Evolutionary conservation across 2,113 vertebrate genomes (phyloP), one percentile per base, ranked within the genome.

Genomic region (Corythoichthys intestinalis): DNA sequence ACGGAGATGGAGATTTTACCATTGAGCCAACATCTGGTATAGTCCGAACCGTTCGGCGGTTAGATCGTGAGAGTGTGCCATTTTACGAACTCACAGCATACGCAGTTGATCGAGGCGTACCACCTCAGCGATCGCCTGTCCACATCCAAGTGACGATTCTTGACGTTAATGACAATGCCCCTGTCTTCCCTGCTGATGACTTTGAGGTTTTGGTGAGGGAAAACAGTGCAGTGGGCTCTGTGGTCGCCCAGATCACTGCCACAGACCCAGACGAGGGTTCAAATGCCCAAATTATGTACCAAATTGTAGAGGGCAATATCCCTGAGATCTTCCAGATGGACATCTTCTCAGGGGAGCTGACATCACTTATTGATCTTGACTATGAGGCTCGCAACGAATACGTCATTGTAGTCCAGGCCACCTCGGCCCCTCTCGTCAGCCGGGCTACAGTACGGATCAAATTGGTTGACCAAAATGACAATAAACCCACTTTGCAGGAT

Each of bases 241-340:
- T 99, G 0, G 96, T 99, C 20, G 96, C 96, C n/a, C 95, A 96
- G 41, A 96, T 99, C 76, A 98, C 96, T 0, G 97, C 97, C 0
- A 77, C 94, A 0, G 97, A 99, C 85, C 97, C 96, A 0, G 97
- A 99, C 11, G 97, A 99, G 73, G 97, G 97, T 1, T 89, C 95
- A 52, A 96, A 99, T 3, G 97, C 97, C 58, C 97, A 98, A 77
- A 95, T 99, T 69, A 99, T 98, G 96, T 99, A 99, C 77, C 97
- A 99, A 74, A 99, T 99, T 0, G 97, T 99, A 65, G 97, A 99
- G 81, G 97, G 97, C 20, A 99, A 99, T 85, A 98, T 99, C 75
- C 97, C 97, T 0, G 97, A 99, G 88, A 95, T 98, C 76, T 99
- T 99, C 82, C 97, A 99, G 83, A 96, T 99, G 97, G 97, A 99